These are phyloP conservation scores for Limnephilus rhombicus DNA, from an alignment of 2,888 invertebrate species.

Conservation along the genomic window DNA sequence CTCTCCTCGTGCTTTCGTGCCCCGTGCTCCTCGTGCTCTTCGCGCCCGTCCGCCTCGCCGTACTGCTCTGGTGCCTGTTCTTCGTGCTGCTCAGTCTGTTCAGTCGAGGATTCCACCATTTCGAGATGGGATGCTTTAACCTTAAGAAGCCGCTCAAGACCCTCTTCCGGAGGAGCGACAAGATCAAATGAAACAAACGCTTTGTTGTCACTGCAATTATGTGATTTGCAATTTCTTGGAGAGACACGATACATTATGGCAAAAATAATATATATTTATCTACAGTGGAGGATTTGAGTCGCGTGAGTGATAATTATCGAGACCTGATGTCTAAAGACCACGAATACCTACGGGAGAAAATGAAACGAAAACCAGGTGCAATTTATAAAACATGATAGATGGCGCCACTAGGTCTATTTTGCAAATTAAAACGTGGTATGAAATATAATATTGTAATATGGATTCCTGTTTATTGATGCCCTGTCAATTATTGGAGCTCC, in stretches of 20 bases:
- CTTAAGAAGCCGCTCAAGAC: not conserved
- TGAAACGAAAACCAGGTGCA: not conserved
- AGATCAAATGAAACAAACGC: not conserved
- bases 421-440: no score
- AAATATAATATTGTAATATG: no score
- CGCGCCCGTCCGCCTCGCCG: not conserved
- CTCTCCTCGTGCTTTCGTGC: constrained; percentile 55
- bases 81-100: constrained; percentile 54
- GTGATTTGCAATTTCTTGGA: not conserved
- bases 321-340: no score
- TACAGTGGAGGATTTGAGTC: no score
- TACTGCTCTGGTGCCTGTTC: constrained; percentile 6
- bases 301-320: no score
- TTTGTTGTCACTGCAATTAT: no score
- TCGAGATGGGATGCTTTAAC: constrained; percentile 60
- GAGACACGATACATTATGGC: no score
- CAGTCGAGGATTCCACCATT: constrained; percentile 63
- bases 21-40: constrained; percentile 45
- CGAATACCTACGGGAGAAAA: not conserved
- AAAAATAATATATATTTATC: no score
- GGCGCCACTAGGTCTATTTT: not conserved
- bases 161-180: not conserved
- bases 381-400: not conserved
- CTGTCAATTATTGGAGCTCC: no score
- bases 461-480: no score